A percentile compares a stretch with the other conserved stretches of the same genome.
These are phyloP conservation scores for Melanocharis versteri DNA, from an alignment of 2,113 vertebrate species.

Conservation along the genomic window DNA sequence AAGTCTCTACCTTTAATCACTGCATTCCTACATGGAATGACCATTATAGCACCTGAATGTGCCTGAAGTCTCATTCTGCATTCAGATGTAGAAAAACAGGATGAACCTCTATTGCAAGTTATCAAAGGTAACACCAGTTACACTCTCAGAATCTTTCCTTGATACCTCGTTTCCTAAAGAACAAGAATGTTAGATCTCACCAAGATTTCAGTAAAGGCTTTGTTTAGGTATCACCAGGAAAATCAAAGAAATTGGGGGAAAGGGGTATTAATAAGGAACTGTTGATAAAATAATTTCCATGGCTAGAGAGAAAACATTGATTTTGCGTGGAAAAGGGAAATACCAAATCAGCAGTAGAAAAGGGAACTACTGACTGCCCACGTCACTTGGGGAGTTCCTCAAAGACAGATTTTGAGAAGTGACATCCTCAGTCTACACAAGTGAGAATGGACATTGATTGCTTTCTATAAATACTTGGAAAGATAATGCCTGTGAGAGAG, in stretches of 20 bases:
- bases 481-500: neutral
- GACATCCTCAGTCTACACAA: neutral
- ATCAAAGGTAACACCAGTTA: neutral
- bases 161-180: neutral
- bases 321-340: neutral
- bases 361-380: neutral
- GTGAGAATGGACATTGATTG: neutral
- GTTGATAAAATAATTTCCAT: neutral
- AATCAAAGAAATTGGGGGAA: neutral
- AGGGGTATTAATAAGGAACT: neutral
- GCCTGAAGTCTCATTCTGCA: neutral
- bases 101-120: neutral
- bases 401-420: neutral
- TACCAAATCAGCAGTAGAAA: neutral
- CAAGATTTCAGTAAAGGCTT: neutral
- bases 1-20: neutral
- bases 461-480: neutral
- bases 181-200: neutral
- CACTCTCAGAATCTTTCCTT: neutral
- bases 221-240: neutral
- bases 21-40: neutral
- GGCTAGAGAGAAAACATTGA: neutral
- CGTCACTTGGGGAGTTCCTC: neutral
- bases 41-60: neutral
- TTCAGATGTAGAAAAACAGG: neutral